phyloP scores from a whole-genome alignment of 1,140 invertebrate genomes.

The Cyrtorhinus lividipennis region DNA sequence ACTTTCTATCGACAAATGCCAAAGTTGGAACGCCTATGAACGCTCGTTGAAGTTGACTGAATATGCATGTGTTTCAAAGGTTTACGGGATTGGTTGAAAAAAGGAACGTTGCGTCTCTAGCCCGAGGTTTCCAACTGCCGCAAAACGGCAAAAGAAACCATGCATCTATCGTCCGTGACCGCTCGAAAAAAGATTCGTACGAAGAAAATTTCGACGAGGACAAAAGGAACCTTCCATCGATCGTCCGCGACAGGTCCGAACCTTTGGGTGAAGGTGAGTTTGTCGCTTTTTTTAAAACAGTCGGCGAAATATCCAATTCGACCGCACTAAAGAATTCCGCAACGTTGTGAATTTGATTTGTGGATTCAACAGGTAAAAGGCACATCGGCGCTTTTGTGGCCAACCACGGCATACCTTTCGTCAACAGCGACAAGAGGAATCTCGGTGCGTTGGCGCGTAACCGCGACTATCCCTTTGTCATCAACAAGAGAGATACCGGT shows the following conservation, averaged over 20 bases:
- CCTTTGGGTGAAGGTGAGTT: constrained; percentile 17
- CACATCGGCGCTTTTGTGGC: constrained; percentile 16
- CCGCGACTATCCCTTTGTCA: constrained; percentile 15
- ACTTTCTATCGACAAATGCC: no score
- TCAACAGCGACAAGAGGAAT: constrained; percentile 19
- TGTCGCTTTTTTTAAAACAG: neutral
- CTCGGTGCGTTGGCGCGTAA: constrained; percentile 20
- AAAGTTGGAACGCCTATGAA: no score
- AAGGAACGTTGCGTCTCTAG: constrained; percentile 22
- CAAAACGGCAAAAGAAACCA: constrained; percentile 22
- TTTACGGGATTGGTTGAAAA: constrained; percentile 21
- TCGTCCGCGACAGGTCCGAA: constrained; percentile 22
- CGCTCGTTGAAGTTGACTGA: neutral
- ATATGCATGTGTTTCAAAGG: neutral
- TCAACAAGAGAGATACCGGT: constrained; percentile 16
- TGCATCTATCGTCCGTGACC: constrained; percentile 22
- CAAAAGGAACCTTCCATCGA: constrained; percentile 24
- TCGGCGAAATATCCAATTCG: neutral
- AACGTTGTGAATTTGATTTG: no score
- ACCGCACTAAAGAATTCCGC: no score
- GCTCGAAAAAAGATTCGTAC: constrained; percentile 15
- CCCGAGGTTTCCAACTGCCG: constrained; percentile 17
- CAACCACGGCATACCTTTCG: constrained; percentile 20
- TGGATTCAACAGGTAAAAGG: constrained; percentile 21
- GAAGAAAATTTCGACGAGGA: constrained; percentile 19